phyloP scores from a whole-genome alignment of 2,113 vertebrate genomes.

The Phasianus colchicus region DNA sequence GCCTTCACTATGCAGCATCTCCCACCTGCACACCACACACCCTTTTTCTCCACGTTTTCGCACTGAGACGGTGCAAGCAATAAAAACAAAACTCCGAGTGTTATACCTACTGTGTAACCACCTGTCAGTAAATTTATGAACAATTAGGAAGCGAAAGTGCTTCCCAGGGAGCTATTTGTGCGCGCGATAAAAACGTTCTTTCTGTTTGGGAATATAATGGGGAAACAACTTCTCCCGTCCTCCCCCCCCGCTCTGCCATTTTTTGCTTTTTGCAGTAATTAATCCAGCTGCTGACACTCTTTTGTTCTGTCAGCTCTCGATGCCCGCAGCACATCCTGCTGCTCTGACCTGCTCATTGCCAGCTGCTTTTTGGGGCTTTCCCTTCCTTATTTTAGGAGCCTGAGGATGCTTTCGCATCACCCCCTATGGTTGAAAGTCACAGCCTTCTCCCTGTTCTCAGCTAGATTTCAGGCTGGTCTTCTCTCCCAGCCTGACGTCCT shows the following conservation, averaged over 20 bases:
- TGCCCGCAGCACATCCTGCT: background rate
- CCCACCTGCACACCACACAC: background rate
- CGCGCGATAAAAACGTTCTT: constrained; percentile 73
- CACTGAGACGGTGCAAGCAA: constrained; percentile 55
- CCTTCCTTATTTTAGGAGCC: background rate
- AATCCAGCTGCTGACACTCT: constrained; percentile 58
- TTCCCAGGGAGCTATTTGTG: constrained; percentile 81
- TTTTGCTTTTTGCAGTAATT: constrained; percentile 60
- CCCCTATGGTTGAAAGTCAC: background rate
- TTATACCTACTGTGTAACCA: constrained; percentile 80
- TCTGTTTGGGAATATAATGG: constrained; percentile 70
- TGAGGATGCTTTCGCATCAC: background rate
- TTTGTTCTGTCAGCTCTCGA: background rate
- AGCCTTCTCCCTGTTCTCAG: fast-evolving
- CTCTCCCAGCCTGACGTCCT: background rate
- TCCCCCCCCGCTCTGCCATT: background rate
- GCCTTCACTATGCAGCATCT: background rate
- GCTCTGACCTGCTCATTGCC: background rate
- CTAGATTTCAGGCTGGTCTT: fast-evolving
- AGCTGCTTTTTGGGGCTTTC: background rate
- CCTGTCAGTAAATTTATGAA: constrained; percentile 86
- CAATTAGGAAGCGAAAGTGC: constrained; percentile 81
- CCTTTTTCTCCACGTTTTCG: constrained; percentile 59
- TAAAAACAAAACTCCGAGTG: constrained; percentile 72
- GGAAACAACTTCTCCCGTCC: constrained; percentile 68